Base-by-base conservation (phyloP, 2,888 invertebrate species). In the Sarcophaga variegata region DNA sequence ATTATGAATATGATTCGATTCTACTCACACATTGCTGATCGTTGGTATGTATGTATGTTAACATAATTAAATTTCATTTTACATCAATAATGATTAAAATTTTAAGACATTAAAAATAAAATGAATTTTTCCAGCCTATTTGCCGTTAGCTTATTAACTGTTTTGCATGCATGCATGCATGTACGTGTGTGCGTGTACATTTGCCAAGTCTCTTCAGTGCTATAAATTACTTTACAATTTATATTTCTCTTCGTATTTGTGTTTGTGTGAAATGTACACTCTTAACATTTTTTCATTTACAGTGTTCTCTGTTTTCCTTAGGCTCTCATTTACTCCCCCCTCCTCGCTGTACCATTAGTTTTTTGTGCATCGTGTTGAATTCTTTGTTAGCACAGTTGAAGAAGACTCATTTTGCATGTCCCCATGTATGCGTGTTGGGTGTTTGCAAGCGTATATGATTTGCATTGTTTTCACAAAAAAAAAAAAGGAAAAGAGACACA, bases 401-500 rank as follows among this genome's bases (percentile, higher is more conserved):
- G 37, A 37, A 37, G 37, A 10, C 2, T 37, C 37, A 37, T 37
- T 37, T 37, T 37, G 37, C 37, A 37, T 37, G 8, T 37, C 6
- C 37, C 6, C 6, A 37, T 8, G 37, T 37, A 37, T 27, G 27
- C 8, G 8, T 2, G 10, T 0, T 37, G 37, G 37, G 10, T 12
- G 14, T 37, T 27, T 14, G 10, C 20, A 69, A 69, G 25, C 47
- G 64, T 60, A 27, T 17, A 20, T 67, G 17, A 54, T 66, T 67
- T 66, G 62, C 71, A 67, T 86, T 83, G 81, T 78, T 77, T 59
- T 25, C 69, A 70, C 49, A 69, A 54, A 60, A 74, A 59, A 60
- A 74, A 59, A 49, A 17, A 17, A 12, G 5, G 4, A 4, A 17
- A 54, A 54, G 17, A 54, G 0, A 17, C 12, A 14, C 14, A 54